Percentiles rank a stretch among this genome's conserved stretches.
These are phyloP conservation scores for Physocephala rufipes DNA, from an alignment of 2,888 invertebrate species.

Conservation along the genomic window DNA sequence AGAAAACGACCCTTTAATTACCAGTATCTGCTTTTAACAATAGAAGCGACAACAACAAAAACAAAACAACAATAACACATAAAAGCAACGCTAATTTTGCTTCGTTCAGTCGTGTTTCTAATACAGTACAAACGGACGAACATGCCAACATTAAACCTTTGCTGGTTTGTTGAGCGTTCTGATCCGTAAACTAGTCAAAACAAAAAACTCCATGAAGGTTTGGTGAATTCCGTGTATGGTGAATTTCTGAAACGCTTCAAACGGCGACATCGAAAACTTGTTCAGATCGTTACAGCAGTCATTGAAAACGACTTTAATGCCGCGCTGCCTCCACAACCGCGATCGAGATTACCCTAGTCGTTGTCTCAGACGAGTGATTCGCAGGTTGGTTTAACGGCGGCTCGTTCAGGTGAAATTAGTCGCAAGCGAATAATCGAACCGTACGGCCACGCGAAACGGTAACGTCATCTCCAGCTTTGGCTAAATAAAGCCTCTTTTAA, in stretches of 20 bases:
- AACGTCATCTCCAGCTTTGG: conserved; percentile 27
- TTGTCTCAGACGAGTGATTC: neutral
- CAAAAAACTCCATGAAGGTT: neutral
- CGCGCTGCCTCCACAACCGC: neutral
- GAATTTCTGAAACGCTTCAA: conserved; percentile 25
- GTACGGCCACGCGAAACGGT: conserved; percentile 58
- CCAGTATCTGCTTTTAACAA: neutral
- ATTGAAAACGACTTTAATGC: conserved; percentile 28
- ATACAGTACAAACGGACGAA: neutral
- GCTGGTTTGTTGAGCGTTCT: neutral
- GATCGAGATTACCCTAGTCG: conserved; percentile 15
- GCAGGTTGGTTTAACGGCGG: conserved; percentile 34
- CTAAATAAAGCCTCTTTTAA: conserved; percentile 37
- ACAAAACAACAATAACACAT: conserved; percentile 23
- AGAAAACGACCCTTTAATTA: neutral
- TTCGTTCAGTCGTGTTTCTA: conserved; percentile 15
- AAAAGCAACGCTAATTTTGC: too few relatives aligned
- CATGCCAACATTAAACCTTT: too few relatives aligned
- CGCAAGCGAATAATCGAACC: conserved; percentile 58
- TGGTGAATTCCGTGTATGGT: conserved; percentile 29
- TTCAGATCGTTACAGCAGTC: conserved; percentile 31
- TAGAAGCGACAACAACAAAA: neutral
- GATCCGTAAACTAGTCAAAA: neutral
- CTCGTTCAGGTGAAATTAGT: conserved; percentile 51
- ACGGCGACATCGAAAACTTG: conserved; percentile 26